Conservation (phyloP, 1,140 invertebrate genomes). For the Saxidomus purpurata region DNA sequence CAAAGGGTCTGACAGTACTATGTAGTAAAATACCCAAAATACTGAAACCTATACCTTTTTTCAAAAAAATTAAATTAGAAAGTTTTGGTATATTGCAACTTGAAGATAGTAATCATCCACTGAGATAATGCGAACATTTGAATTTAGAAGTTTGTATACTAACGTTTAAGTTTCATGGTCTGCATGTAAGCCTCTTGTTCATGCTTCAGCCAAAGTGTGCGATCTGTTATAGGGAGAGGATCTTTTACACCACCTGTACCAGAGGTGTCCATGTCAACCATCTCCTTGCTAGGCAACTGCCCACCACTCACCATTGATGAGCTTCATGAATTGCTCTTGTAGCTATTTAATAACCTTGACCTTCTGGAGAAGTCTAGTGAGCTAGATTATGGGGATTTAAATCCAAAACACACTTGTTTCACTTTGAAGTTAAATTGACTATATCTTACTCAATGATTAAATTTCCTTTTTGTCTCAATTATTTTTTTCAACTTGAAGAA, state of each 20-base stretch:
- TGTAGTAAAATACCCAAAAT: no score
- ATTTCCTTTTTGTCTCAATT: not conserved
- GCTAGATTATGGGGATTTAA: not conserved
- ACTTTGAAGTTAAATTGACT: not conserved
- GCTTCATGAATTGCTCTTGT: not conserved
- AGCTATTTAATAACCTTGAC: not conserved
- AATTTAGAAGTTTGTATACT: slow-evolving; percentile 58
- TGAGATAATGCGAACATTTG: no score
- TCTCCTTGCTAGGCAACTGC: slow-evolving; percentile 49
- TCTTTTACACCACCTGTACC: slow-evolving; percentile 64
- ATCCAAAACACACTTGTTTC: not conserved
- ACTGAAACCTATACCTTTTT: no score
- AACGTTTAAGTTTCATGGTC: slow-evolving; percentile 74
- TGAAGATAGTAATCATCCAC: no score
- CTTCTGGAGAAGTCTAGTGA: not conserved
- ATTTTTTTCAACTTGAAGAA: not conserved
- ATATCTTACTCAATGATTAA: slow-evolving; percentile 1
- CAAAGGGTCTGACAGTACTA: no score
- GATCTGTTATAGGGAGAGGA: slow-evolving; percentile 56
- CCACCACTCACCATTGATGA: slow-evolving; percentile 59
- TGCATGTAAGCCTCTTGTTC: slow-evolving; percentile 73
- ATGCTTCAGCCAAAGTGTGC: slow-evolving; percentile 72
- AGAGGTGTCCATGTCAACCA: slow-evolving; percentile 66
- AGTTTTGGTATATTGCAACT: no score
- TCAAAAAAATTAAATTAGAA: no score